phyloP scores from a whole-genome alignment of 2,113 vertebrate genomes.

The Plotosus lineatus region DNA sequence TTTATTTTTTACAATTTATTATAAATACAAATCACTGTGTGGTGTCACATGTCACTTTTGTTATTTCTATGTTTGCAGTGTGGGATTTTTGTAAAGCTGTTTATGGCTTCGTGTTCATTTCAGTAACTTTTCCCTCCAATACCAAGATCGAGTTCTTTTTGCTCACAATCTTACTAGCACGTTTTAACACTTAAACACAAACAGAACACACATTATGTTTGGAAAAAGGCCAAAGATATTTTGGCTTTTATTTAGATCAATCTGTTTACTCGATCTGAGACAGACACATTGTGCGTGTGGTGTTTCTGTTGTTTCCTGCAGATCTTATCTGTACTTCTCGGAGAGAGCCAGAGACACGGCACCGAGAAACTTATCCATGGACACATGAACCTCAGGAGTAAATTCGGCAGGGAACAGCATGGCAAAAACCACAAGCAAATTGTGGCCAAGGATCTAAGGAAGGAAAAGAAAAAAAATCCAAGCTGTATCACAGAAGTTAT shows the following conservation, averaged over 20 bases:
- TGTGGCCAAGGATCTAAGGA: constrained; percentile 69
- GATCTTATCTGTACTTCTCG: constrained; percentile 77
- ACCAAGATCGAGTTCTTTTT: neutral
- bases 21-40: too few species aligned
- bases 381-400: constrained; percentile 67
- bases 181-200: neutral
- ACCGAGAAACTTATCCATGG: constrained; percentile 78
- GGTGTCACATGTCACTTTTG: neutral
- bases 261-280: constrained; percentile 4
- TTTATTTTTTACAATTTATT: too few species aligned
- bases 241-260: neutral
- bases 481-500: neutral
- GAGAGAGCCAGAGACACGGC: constrained; percentile 65
- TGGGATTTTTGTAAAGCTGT: too few species aligned
- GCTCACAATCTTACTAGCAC: neutral
- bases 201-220: neutral
- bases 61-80: neutral
- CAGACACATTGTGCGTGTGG: neutral
- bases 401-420: constrained; percentile 35
- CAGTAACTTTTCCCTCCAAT: neutral
- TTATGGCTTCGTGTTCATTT: neutral
- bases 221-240: neutral
- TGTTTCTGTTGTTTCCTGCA: neutral
- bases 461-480: neutral
- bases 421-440: constrained; percentile 73